Evolutionary conservation across 2,113 vertebrate genomes (phyloP), one percentile per base, ranked within the genome.

Genomic region (Poicephalus gulielmi): DNA sequence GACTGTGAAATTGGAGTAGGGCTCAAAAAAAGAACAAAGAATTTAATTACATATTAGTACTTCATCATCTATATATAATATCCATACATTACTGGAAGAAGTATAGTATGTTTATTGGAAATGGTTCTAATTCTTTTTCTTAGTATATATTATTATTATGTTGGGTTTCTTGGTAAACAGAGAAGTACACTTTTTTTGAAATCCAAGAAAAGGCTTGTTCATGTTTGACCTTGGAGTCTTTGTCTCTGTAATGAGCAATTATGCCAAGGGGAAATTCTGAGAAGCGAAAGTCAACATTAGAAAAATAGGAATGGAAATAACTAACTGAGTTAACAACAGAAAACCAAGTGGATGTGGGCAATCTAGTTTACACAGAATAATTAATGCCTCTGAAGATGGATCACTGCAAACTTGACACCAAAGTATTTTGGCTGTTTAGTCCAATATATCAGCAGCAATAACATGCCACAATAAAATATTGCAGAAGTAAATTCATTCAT

Each of bases 341-440:
- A 75, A 67, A 47, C 27, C 18, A 73, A 67, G 10, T 35, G 11
- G 22, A 43, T 60, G 14, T 78, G 15, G 18, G 8, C 47, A 82
- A 6, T 71, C 8, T 17, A 33, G 41, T 85, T 87, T 64, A 6
- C 6, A 9, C 3, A 79, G 35, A 83, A 66, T 80, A 92, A 33
- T 69, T 82, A 85, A 73, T 73, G 31, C 9, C 5, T 77, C 62
- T 89, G 27, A 85, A 94, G 95, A 91, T 39, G 7, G 28, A 90
- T 90, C 9, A 63, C 19, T 74, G 25, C 22, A 79, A 77, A 55
- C 11, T 73, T 33, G 27, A 53, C 57, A 71, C 15, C 17, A 22
- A 82, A 66, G 7, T n/a, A 78, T 91, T 97, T 87, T 79, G 8
- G 35, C n/a, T 93, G 11, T 81, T 90, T 82, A 50, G 28, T 55